These are phyloP conservation scores for Timandra comae DNA, from an alignment of 2,888 invertebrate species.

Conservation along the genomic window DNA sequence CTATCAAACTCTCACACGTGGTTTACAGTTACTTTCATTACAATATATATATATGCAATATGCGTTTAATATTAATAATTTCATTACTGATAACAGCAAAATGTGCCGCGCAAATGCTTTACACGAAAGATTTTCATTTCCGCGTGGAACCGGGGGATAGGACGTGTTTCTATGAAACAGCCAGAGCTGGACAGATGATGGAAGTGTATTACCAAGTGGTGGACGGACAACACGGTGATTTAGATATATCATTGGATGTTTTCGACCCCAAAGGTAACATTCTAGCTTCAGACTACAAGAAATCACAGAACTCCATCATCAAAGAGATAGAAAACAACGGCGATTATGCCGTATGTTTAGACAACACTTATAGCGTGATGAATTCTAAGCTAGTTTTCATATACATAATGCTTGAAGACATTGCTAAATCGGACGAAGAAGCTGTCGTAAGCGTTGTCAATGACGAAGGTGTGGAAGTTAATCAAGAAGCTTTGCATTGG, in stretches of 20 bases:
- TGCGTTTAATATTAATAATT: constrained; percentile 12
- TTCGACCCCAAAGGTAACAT: constrained; percentile 79
- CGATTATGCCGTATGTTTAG: constrained; percentile 90
- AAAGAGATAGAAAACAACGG: constrained; percentile 78
- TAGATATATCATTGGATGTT: constrained; percentile 87
- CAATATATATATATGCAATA: too few species aligned
- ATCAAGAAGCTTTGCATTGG: constrained; percentile 48
- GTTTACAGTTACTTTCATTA: too few species aligned
- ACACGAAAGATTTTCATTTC: constrained; percentile 53
- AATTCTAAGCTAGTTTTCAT: constrained; percentile 89
- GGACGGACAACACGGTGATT: constrained; percentile 89
- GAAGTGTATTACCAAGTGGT: constrained; percentile 76
- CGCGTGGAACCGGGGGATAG: constrained; percentile 53
- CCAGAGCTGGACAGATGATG: constrained; percentile 49
- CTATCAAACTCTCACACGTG: too few species aligned
- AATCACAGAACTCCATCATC: constrained; percentile 81
- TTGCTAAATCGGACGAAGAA: constrained; percentile 43
- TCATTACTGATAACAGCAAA: constrained; percentile 19
- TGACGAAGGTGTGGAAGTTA: constrained; percentile 38
- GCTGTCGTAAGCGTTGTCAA: constrained; percentile 28
- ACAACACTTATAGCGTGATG: constrained; percentile 88
- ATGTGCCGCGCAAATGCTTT: constrained; percentile 31
- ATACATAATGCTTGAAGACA: constrained; percentile 82
- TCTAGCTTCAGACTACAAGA: constrained; percentile 80
- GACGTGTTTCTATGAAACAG: constrained; percentile 57